Conservation (phyloP, 2,797 vertebrate genomes). For the Psittacula derbiana region DNA sequence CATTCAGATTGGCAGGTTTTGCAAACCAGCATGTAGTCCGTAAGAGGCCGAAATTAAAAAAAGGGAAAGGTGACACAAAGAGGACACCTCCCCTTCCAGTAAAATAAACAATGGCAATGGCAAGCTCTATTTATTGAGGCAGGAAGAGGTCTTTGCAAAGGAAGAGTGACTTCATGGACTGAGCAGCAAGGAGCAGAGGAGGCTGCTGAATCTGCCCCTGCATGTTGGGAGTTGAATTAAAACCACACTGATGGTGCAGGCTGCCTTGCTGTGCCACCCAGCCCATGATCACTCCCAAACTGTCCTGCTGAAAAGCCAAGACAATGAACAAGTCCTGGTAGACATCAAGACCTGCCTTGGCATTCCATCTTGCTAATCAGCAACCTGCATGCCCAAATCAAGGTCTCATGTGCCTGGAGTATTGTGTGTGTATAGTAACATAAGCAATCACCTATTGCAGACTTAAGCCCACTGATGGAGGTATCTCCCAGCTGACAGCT, state of each 20-base stretch:
- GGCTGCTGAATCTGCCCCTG: background rate
- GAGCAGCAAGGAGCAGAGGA: background rate
- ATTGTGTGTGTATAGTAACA: background rate
- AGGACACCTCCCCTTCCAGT: background rate
- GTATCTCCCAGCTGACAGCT: background rate
- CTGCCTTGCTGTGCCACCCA: fast-evolving
- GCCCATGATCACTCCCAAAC: background rate
- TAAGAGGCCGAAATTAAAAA: conserved; percentile 70
- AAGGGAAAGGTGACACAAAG: conserved; percentile 64
- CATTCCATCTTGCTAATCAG: background rate
- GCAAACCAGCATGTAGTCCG: conserved; percentile 77
- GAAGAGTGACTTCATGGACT: conserved; percentile 49
- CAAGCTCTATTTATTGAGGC: conserved; percentile 60
- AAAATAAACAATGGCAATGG: conserved; percentile 72
- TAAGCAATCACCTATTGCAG: background rate
- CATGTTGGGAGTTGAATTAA: background rate
- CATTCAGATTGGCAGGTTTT: conserved; percentile 76
- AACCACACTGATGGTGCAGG: background rate
- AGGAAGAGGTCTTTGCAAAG: conserved; percentile 45
- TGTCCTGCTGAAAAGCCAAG: background rate
- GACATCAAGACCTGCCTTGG: background rate
- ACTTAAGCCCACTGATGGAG: background rate
- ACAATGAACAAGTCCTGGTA: background rate
- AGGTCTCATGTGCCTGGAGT: fast-evolving
- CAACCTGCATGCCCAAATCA: background rate